Percentiles rank a stretch among this genome's conserved stretches.
phyloP scores from a whole-genome alignment of 2,797 vertebrate genomes.

The Antennarius maculatus region DNA sequence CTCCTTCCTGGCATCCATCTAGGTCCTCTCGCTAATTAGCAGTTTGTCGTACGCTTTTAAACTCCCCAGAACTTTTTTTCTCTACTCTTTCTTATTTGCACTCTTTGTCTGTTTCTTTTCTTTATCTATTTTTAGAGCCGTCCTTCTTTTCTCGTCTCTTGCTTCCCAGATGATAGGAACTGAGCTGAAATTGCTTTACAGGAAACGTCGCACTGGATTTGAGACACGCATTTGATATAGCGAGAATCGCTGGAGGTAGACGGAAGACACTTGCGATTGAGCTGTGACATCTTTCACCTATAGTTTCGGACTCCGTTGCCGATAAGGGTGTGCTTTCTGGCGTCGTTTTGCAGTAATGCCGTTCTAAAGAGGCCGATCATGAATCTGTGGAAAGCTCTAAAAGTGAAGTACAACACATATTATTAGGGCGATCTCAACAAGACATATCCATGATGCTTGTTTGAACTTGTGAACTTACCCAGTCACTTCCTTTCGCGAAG shows the following conservation, averaged over 20 bases:
- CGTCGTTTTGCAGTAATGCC: no score
- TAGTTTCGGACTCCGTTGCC: neutral
- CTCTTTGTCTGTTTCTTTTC: slow-evolving; percentile 30
- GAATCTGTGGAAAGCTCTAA: no score
- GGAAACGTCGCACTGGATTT: slow-evolving; percentile 50
- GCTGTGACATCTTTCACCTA: slow-evolving; percentile 29
- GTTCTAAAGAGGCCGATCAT: no score
- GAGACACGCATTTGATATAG: slow-evolving; percentile 14
- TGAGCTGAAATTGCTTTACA: slow-evolving; percentile 57
- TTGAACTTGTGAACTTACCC: neutral
- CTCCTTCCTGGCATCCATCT: slow-evolving; percentile 30
- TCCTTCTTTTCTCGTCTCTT: slow-evolving; percentile 44
- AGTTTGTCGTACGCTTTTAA: slow-evolving; percentile 39
- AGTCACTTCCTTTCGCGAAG: neutral
- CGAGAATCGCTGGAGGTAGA: slow-evolving; percentile 7
- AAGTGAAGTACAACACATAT: no score
- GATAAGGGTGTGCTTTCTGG: no score
- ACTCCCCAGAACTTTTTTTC: slow-evolving; percentile 35
- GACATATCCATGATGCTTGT: neutral
- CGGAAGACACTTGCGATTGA: slow-evolving; percentile 34
- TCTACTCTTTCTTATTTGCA: slow-evolving; percentile 19
- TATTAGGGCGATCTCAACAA: no score
- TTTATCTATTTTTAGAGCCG: slow-evolving; percentile 48
- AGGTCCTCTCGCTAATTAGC: slow-evolving; percentile 55
- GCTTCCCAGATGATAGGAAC: slow-evolving; percentile 52